Evolutionary conservation across 2,113 vertebrate genomes (phyloP).

Genomic region (Mandrillus leucophaeus): DNA sequence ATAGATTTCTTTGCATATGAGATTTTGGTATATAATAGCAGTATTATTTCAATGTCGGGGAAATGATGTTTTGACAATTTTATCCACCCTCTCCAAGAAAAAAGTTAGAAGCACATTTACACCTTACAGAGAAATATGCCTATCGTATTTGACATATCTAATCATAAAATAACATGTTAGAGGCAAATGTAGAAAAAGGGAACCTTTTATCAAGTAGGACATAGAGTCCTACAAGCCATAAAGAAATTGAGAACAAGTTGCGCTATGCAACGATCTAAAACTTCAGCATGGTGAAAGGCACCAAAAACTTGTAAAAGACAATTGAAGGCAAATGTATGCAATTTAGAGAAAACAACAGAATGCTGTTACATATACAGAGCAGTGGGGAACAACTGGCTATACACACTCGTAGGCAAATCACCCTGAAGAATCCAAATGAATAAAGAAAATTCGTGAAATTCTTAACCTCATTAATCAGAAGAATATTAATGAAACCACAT

Average conservation of each 20-base stretch:
- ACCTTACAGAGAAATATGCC: neutral
- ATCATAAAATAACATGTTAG: neutral
- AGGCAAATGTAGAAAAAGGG: neutral
- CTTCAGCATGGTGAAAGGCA: neutral
- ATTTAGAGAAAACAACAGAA: neutral
- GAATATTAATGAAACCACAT: neutral
- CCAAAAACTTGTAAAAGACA: neutral
- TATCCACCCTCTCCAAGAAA: neutral
- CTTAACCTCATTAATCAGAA: neutral
- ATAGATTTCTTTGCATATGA: neutral
- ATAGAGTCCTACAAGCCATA: neutral
- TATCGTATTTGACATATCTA: neutral
- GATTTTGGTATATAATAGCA: neutral
- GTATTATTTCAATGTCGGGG: neutral
- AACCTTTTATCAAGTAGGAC: neutral
- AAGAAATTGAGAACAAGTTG: neutral
- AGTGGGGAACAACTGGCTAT: too few species aligned
- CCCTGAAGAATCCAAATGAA: too few species aligned
- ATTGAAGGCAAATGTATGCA: neutral
- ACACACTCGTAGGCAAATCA: accelerated
- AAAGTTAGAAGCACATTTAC: neutral
- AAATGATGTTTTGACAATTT: neutral
- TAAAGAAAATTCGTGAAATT: neutral
- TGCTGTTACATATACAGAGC: neutral
- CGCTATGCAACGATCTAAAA: neutral